A percentile compares a stretch with the other conserved stretches of the same genome.
Conservation (phyloP, 2,888 invertebrate species). For the Drosophila mayaguana region DNA sequence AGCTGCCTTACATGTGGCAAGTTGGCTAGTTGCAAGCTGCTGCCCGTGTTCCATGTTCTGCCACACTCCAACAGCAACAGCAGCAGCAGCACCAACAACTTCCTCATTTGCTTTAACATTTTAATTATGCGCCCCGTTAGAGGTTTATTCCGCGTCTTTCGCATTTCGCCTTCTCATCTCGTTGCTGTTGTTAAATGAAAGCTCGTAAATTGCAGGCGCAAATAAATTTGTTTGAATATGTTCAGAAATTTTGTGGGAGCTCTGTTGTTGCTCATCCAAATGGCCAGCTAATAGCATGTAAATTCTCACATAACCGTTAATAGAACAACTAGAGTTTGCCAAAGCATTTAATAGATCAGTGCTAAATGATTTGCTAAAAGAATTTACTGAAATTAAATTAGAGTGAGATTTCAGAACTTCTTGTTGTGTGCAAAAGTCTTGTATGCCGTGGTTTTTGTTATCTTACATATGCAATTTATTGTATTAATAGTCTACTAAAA, state of each 20-base stretch:
- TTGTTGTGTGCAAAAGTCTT: no score
- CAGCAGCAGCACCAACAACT: constrained; percentile 49
- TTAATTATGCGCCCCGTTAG: constrained; percentile 78
- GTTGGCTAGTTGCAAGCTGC: constrained; percentile 25
- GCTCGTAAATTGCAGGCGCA: constrained; percentile 73
- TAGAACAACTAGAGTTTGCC: constrained; percentile 24
- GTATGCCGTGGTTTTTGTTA: no score
- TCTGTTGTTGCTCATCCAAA: constrained; percentile 33
- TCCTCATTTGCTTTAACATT: constrained; percentile 78
- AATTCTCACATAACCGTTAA: constrained; percentile 22
- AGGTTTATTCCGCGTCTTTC: constrained; percentile 36
- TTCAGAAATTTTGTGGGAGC: constrained; percentile 38
- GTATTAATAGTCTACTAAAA: no score
- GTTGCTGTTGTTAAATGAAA: constrained; percentile 44
- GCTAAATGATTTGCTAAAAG: neutral
- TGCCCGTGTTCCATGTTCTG: constrained; percentile 41
- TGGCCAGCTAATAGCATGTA: constrained; percentile 49
- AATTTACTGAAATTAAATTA: neutral
- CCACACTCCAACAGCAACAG: constrained; percentile 39
- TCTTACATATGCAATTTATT: no score
- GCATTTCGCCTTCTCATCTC: neutral
- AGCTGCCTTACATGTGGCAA: constrained; percentile 43
- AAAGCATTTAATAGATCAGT: neutral
- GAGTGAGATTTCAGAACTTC: neutral
- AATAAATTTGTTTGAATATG: constrained; percentile 79